phyloP scores from a whole-genome alignment of 2,888 invertebrate genomes.

The Ariolimax columbianus region DNA sequence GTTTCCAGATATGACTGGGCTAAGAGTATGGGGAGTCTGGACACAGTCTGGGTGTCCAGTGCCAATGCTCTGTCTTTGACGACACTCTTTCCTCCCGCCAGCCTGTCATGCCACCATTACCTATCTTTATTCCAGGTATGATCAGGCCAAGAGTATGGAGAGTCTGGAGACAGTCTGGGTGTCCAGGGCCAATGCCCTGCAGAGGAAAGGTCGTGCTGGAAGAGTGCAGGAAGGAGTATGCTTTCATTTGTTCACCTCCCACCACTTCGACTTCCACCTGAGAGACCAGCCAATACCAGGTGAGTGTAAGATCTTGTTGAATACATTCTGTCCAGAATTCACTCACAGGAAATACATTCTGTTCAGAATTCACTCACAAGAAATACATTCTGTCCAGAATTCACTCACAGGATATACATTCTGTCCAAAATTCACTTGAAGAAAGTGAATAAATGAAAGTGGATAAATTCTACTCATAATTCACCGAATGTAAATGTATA shows the following conservation, averaged over 20 bases:
- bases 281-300: conserved; percentile 82
- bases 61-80: conserved; percentile 92
- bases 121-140: conserved; percentile 66
- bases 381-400: too few species aligned
- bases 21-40: conserved; percentile 86
- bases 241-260: conserved; percentile 88
- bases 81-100: too few species aligned
- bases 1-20: conserved; percentile 71
- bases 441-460: too few species aligned
- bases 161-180: conserved; percentile 89
- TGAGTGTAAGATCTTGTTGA: conserved; percentile 53
- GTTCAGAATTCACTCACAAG: too few species aligned
- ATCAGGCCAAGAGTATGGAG: conserved; percentile 83
- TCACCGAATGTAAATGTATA: too few species aligned
- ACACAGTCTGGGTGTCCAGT: conserved; percentile 87
- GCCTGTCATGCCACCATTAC: too few species aligned
- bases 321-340: not conserved
- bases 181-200: conserved; percentile 89
- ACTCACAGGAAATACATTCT: too few species aligned
- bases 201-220: conserved; percentile 92
- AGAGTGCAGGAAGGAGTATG: conserved; percentile 91
- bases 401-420: too few species aligned
- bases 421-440: too few species aligned
- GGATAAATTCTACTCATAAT: too few species aligned
- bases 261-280: conserved; percentile 84